A percentile compares a stretch with the other conserved stretches of the same genome.
Evolutionary conservation across 2,113 vertebrate genomes (phyloP).

Genomic region (Pelecanoides urinatrix): DNA sequence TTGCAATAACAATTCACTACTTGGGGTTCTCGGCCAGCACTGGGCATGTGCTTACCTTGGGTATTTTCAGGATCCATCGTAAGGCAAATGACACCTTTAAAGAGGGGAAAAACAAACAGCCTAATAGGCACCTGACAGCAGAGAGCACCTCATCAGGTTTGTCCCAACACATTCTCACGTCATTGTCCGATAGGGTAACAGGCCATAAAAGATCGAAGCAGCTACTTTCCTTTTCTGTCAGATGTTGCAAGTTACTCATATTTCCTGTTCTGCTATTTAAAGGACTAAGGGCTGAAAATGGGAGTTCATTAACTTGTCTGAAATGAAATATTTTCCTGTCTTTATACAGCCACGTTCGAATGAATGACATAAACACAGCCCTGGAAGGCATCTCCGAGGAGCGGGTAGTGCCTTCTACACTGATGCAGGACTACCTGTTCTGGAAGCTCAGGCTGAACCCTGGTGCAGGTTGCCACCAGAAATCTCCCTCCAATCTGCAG

Average conservation of each 20-base stretch:
- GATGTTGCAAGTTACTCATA: conserved; percentile 5
- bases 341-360: background rate
- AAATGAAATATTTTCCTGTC: background rate
- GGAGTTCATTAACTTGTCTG: conserved; percentile 11
- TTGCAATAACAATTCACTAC: background rate
- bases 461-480: background rate
- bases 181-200: background rate
- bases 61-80: background rate
- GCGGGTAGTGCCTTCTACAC: fast-evolving
- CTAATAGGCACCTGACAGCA: background rate
- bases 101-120: background rate
- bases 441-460: background rate
- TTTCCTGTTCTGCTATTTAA: conserved; percentile 52
- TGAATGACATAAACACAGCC: background rate
- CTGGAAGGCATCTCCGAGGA: background rate
- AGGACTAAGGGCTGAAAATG: background rate
- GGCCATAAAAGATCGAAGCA: conserved; percentile 31
- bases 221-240: conserved; percentile 46
- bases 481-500: background rate
- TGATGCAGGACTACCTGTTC: background rate
- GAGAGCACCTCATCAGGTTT: conserved; percentile 30
- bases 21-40: background rate
- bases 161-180: conserved; percentile 6
- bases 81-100: conserved; percentile 6
- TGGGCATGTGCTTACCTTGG: background rate